phyloP scores from a whole-genome alignment of 2,888 invertebrate species.

The Mythimna impura region DNA sequence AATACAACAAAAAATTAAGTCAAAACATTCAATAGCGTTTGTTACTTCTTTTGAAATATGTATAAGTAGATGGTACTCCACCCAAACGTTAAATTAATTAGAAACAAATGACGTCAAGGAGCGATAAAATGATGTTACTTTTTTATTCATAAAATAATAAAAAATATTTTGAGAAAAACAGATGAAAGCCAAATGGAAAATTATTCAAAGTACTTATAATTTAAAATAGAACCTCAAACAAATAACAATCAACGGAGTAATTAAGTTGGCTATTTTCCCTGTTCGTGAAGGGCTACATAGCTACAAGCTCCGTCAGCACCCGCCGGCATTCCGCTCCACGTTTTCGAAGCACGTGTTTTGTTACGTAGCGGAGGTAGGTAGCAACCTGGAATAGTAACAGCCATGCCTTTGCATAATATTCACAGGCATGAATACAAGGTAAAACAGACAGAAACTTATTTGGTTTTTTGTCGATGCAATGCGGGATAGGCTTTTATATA shows the following conservation, averaged over 20 bases:
- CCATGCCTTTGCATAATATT: neutral
- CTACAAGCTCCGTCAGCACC: neutral
- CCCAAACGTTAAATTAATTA: constrained; percentile 4
- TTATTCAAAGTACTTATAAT: neutral
- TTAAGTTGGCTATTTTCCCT: constrained; percentile 5
- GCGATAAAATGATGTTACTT: neutral
- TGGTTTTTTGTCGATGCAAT: neutral
- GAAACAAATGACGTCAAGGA: neutral
- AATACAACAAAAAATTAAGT: no score
- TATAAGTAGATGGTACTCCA: neutral
- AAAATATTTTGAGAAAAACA: neutral
- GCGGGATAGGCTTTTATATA: no score
- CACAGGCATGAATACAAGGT: neutral
- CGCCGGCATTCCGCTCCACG: constrained; percentile 21
- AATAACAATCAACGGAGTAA: constrained; percentile 13
- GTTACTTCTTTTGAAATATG: neutral
- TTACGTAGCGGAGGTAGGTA: neutral
- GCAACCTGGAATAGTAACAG: neutral
- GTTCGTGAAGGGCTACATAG: constrained; percentile 14
- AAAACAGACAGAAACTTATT: neutral
- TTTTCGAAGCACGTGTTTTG: constrained; percentile 44
- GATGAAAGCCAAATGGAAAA: neutral
- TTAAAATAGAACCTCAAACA: neutral
- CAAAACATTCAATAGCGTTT: neutral
- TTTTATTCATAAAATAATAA: no score